These are phyloP conservation scores for Sarcophaga rosellei DNA, from an alignment of 2,888 invertebrate genomes.

Conservation along the genomic window DNA sequence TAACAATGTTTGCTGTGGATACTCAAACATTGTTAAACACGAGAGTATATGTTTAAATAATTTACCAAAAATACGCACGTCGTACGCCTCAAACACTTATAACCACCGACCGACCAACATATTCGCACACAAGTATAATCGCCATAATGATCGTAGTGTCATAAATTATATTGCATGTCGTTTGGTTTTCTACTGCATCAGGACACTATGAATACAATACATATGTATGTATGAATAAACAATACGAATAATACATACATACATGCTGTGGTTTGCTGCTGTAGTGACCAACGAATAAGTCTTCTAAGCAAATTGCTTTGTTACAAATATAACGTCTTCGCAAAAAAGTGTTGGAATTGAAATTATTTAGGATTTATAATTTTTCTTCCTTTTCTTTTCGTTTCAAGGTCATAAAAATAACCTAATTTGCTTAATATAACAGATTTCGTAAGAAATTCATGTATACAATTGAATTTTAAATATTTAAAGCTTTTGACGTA, in stretches of 20 bases:
- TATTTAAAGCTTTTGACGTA: no score
- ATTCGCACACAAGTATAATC: constrained; percentile 2
- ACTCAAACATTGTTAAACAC: background rate
- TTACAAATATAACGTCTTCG: background rate
- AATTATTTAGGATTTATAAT: background rate
- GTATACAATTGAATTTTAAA: no score
- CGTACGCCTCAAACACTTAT: constrained; percentile 24
- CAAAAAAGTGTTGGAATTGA: background rate
- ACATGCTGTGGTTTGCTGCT: background rate
- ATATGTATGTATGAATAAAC: no score
- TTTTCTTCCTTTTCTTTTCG: background rate
- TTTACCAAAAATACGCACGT: background rate
- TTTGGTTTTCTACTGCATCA: constrained; percentile 30
- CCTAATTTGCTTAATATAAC: background rate
- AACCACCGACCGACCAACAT: background rate
- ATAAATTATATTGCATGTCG: constrained; percentile 48
- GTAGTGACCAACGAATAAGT: background rate
- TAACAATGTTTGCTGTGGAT: background rate
- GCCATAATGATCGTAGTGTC: constrained; percentile 11
- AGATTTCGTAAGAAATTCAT: no score
- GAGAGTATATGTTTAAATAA: constrained; percentile 22
- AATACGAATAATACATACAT: background rate
- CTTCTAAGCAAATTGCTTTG: background rate
- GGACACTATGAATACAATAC: background rate
- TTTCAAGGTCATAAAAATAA: background rate